Base-by-base conservation (phyloP, 2,113 vertebrate genomes). In the Antigone vipio region DNA sequence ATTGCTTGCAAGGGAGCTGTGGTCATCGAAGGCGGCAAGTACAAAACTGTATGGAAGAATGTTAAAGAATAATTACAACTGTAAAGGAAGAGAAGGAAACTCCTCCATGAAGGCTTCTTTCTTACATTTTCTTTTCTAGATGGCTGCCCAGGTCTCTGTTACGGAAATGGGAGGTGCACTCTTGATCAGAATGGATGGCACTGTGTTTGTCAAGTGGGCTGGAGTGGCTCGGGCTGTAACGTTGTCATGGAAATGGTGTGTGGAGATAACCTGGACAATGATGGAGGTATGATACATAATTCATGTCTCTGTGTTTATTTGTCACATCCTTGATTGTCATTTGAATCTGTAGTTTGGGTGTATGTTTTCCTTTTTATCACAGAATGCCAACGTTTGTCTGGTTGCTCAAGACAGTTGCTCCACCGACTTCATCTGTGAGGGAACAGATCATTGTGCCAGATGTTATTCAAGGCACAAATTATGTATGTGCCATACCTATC, bases 181-280 rank as follows among this genome's bases (percentile, higher is more conserved):
- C 98, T 99, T 92, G 99, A 99, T 98, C 99, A 99, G 98, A 99
- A 99, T 60, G 99, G 99, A 66, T 99, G 99, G 99, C 99, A 99
- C 93, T 99, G 99, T 95, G 98, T 99, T 82, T 99, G 99, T 97
- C 99, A 99, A 96, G 98, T 99, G 63, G 99, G 99, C 97, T 99
- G 99, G 99, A 99, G 99, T 85, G 99, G 99, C 88, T 97, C 98
- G 0, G 99, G 99, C 88, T 99, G 99, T 97, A 99, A 99, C 34
- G 94, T 99, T 94, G 99, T 99, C 98, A 99, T 99, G 99, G 99
- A 99, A 98, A 99, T 99, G 98, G 98, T 99, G 97, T 99, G 99
- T 97, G 99, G 98, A 81, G 99, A 99, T 98, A 99, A 98, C 98
- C 97, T 98, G 95, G 99, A 99, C 98, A 99, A 99, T 72, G 99